Percentiles rank a stretch among this genome's conserved stretches.
These are phyloP conservation scores for Progne subis DNA, from an alignment of 2,113 vertebrate species.

Conservation along the genomic window DNA sequence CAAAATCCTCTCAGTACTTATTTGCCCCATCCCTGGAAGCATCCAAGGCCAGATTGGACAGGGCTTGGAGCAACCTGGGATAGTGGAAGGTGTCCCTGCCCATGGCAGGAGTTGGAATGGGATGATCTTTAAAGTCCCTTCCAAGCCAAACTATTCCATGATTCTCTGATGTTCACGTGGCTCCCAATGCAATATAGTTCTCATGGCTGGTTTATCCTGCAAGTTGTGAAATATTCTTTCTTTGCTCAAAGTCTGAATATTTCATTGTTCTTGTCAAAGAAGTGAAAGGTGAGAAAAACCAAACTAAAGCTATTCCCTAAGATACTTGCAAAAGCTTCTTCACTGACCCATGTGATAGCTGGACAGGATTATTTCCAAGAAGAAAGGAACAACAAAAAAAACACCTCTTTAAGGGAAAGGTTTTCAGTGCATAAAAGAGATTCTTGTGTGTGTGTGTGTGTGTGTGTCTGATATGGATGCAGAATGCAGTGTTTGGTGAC, in stretches of 20 bases:
- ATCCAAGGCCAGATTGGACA: rapidly evolving
- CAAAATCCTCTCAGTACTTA: not conserved
- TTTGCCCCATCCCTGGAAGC: not conserved
- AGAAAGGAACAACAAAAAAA: not conserved
- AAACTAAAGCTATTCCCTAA: not conserved
- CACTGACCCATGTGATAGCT: not conserved
- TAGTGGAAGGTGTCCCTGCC: not conserved
- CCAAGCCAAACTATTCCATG: not conserved
- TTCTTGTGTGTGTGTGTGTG: not conserved
- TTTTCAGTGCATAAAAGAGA: not conserved
- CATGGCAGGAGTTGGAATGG: rapidly evolving
- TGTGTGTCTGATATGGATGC: not conserved
- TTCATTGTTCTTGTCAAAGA: not conserved
- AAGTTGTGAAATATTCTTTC: not conserved
- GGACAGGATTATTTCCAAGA: not conserved
- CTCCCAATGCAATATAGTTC: not conserved
- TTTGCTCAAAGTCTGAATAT: not conserved
- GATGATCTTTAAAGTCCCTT: not conserved
- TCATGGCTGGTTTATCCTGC: not conserved
- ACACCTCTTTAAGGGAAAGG: not conserved
- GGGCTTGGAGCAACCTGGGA: not conserved
- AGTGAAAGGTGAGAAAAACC: not conserved
- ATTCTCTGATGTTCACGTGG: not conserved
- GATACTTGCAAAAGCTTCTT: not conserved
- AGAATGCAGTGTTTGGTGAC: not conserved